These are phyloP conservation scores for Caenorhabditis japonica DNA, from an alignment of 2,888 invertebrate genomes.

Conservation along the genomic window DNA sequence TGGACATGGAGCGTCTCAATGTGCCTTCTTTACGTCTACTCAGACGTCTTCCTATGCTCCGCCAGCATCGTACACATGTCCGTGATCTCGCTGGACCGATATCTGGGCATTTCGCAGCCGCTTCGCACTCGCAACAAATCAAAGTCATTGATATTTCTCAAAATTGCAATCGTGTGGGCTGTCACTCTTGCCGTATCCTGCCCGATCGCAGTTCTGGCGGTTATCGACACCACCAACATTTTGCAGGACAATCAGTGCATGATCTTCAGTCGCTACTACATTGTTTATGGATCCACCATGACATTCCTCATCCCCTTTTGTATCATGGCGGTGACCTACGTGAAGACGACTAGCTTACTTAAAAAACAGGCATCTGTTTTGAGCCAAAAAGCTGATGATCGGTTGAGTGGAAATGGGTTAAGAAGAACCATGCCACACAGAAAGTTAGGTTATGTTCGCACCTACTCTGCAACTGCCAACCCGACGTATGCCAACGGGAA, in stretches of 20 bases:
- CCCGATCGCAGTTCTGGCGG: slow-evolving; percentile 82
- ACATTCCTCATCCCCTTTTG: slow-evolving; percentile 95
- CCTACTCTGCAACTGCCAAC: slow-evolving; percentile 51
- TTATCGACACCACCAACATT: slow-evolving; percentile 80
- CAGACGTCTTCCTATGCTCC: slow-evolving; percentile 82
- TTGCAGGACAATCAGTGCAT: slow-evolving; percentile 78
- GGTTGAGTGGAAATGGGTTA: slow-evolving; percentile 68
- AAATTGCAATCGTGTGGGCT: slow-evolving; percentile 94
- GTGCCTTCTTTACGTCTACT: slow-evolving; percentile 87
- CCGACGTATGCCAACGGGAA: slow-evolving; percentile 34
- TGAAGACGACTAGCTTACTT: slow-evolving; percentile 89
- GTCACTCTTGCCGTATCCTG: slow-evolving; percentile 91
- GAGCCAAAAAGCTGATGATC: slow-evolving; percentile 65
- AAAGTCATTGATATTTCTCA: slow-evolving; percentile 83
- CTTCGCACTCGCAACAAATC: slow-evolving; percentile 93
- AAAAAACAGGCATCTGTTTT: slow-evolving; percentile 80
- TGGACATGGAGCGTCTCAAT: slow-evolving; percentile 77
- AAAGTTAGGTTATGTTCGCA: slow-evolving; percentile 67
- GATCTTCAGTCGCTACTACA: slow-evolving; percentile 76
- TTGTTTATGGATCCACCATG: slow-evolving; percentile 86
- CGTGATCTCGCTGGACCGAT: slow-evolving; percentile 80
- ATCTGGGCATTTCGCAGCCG: slow-evolving; percentile 82
- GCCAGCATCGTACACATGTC: slow-evolving; percentile 81
- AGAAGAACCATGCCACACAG: slow-evolving; percentile 70
- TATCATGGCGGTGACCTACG: slow-evolving; percentile 95